These are phyloP conservation scores for Ranitomeya imitator DNA, from an alignment of 2,113 vertebrate genomes.

Conservation along the genomic window DNA sequence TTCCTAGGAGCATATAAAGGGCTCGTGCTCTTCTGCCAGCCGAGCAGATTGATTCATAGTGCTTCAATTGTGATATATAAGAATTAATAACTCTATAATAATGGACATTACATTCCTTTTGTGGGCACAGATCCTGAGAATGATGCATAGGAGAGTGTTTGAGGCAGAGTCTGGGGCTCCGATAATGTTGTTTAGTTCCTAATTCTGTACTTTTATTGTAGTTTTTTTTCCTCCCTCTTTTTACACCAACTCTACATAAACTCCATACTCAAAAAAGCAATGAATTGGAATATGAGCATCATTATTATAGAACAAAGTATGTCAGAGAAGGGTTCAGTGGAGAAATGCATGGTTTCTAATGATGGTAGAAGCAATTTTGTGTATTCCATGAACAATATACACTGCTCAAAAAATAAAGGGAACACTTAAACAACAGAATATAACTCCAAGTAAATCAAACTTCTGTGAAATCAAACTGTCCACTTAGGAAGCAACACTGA, in stretches of 20 bases:
- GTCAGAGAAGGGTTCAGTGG: neutral
- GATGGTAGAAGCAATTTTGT: no score
- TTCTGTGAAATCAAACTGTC: no score
- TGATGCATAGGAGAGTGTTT: constrained; percentile 32
- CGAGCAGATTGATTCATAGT: constrained; percentile 49
- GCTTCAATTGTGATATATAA: constrained; percentile 43
- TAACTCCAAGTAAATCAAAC: no score
- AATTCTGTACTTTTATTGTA: constrained; percentile 14
- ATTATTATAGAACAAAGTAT: neutral
- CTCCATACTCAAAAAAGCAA: neutral
- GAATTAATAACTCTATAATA: constrained; percentile 44
- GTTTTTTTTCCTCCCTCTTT: neutral
- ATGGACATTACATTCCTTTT: constrained; percentile 34
- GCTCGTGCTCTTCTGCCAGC: constrained; percentile 59
- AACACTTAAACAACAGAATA: no score
- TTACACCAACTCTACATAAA: neutral
- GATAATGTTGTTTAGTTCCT: constrained; percentile 8
- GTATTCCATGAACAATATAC: no score
- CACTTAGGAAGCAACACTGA: no score
- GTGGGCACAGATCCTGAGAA: constrained; percentile 15
- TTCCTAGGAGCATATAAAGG: constrained; percentile 63
- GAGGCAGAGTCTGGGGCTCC: constrained; percentile 13
- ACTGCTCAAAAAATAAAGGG: no score
- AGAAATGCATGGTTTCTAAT: neutral
- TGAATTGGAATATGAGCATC: neutral